Base-by-base conservation (phyloP, 2,888 invertebrate genomes). In the Ophion ventricosus region DNA sequence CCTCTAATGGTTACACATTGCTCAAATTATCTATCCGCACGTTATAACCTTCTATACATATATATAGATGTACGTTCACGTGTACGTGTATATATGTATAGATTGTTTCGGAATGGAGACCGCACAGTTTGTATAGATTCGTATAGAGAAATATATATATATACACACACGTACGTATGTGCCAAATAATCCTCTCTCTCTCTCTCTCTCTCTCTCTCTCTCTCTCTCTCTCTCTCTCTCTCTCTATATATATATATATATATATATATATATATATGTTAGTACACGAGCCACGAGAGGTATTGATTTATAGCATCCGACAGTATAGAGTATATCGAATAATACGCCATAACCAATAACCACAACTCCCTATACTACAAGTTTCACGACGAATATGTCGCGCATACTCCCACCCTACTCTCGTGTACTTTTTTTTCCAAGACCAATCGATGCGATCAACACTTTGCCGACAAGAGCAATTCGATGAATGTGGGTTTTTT, bases 1-100 rank as follows among this genome's bases (percentile, higher is more conserved):
- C 72, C 88, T 84, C 87, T 91, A 91, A 91, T 91, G 91, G 90
- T 90, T 91, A 91, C 85, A 89, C 88, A 91, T 90, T 88, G 88
- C 90, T 84, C 83, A 88, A 89, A 91, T 91, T 90, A 88, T 88
- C 87, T 88, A 85, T 87, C 85, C 72, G 54, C 69, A 73, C 79
- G 79, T 64, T 69, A 59, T 54, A 73, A 76, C 25, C 54, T 25
- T 61, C 75, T 67, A 82, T 66, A 49, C 49, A 17, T 49, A 49
- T 49, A 14, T 11, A 3, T 11, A 14, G 14, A 14, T 49, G 75
- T 72, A 64, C 72, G 57, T 66, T 56, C 40, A 76, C 81, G 69
- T 70, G 64, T 23, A 66, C 23, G 54, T 56, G 64, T 35, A 66
- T 70, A 66, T 64, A 54, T 59, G 23, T 82, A 43, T 61, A 63